Evolutionary conservation across 92 coral and sea anemone species (phyloP).

Genomic region (Plumapathes pennacea): DNA sequence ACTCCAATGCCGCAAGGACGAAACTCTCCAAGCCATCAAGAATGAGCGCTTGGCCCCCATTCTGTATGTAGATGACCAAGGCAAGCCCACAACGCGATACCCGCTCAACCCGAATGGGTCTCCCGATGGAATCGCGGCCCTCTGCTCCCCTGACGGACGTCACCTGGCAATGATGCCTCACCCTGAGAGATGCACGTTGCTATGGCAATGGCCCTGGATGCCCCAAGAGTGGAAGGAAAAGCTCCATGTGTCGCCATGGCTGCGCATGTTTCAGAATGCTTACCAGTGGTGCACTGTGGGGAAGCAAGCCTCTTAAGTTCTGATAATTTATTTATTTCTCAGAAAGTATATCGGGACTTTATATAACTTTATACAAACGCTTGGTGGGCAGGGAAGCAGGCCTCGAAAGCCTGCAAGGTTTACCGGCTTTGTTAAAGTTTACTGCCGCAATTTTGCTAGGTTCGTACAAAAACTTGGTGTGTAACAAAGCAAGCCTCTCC

Average conservation of each 20-base stretch:
- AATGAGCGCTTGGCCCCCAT: constrained; percentile 75
- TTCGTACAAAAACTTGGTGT: too few relatives aligned
- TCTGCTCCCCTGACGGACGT: constrained; percentile 91
- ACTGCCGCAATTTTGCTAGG: too few relatives aligned
- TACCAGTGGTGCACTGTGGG: constrained; percentile 80
- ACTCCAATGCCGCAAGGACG: constrained; percentile 56
- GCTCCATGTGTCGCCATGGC: constrained; percentile 85
- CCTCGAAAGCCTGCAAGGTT: too few relatives aligned
- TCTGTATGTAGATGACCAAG: constrained; percentile 87
- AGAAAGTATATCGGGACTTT: too few relatives aligned
- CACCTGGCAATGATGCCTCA: constrained; percentile 99
- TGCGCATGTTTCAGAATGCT: constrained; percentile 94
- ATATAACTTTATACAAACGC: too few relatives aligned
- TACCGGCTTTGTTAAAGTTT: too few relatives aligned
- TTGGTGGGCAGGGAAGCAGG: too few relatives aligned
- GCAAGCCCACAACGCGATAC: constrained; percentile 79
- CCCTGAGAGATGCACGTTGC: constrained; percentile 91
- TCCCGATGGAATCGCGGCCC: constrained; percentile 92
- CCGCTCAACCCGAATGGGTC: constrained; percentile 98
- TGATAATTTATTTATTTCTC: too few relatives aligned
- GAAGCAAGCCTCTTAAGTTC: too few relatives aligned
- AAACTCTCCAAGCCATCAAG: constrained; percentile 56
- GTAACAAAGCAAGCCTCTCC: too few relatives aligned
- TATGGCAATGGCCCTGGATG: constrained; percentile 99
- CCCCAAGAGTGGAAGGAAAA: constrained; percentile 80